These are phyloP conservation scores for Syrmaticus mikado DNA, from an alignment of 2,113 vertebrate genomes.

Conservation along the genomic window DNA sequence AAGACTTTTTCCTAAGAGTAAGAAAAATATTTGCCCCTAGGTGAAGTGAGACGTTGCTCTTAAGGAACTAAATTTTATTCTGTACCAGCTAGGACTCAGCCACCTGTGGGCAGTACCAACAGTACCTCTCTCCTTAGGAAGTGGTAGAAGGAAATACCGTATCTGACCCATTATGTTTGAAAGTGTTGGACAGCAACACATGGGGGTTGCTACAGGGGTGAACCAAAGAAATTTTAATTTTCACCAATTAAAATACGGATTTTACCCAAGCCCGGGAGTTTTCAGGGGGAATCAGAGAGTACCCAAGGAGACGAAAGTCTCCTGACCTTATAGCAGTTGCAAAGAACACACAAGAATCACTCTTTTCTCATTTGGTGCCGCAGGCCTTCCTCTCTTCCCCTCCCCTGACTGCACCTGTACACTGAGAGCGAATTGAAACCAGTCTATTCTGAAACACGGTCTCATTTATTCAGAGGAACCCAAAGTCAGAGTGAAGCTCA, in stretches of 20 bases:
- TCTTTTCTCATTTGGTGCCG: neutral
- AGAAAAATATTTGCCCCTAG: constrained; percentile 59
- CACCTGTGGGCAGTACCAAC: constrained; percentile 51
- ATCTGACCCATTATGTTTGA: neutral
- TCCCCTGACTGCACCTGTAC: constrained; percentile 61
- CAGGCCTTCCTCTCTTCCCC: constrained; percentile 32
- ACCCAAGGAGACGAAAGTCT: neutral
- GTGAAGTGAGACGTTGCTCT: constrained; percentile 36
- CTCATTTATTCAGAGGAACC: constrained; percentile 51
- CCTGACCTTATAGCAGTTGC: neutral
- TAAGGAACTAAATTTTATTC: constrained; percentile 56
- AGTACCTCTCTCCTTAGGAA: constrained; percentile 34
- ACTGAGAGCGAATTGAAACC: constrained; percentile 43
- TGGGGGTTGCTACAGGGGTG: neutral
- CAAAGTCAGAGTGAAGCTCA: neutral
- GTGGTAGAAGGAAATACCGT: neutral
- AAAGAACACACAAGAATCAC: neutral
- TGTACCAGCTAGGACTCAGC: constrained; percentile 13
- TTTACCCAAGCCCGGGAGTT: neutral
- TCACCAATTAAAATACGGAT: constrained; percentile 22
- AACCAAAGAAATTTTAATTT: constrained; percentile 5
- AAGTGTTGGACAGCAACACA: neutral
- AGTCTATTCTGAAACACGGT: constrained; percentile 39
- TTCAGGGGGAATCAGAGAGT: neutral
- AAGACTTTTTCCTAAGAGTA: constrained; percentile 43